Evolutionary conservation across 1,140 invertebrate species (phyloP).

Genomic region (fruit fly (Drosophila melanogaster)): DNA sequence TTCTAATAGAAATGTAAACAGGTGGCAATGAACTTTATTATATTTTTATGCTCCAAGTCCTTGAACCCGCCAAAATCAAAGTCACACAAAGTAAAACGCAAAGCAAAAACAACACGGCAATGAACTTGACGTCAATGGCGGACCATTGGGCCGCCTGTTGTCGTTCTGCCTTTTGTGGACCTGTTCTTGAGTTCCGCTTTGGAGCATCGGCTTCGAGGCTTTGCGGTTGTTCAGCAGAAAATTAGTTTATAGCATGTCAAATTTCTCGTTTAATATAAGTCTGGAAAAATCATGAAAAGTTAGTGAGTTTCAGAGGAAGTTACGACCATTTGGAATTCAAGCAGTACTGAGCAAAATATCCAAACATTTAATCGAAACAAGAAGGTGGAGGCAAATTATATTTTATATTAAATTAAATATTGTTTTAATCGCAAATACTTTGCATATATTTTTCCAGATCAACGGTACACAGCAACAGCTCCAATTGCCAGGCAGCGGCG

Average conservation of each 20-base stretch:
- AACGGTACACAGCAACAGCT: constrained; percentile 78
- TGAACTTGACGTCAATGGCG: constrained; percentile 76
- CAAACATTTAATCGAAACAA: too few relatives aligned
- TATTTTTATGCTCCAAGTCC: constrained; percentile 73
- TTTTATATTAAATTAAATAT: too few relatives aligned
- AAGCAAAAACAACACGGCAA: constrained; percentile 22
- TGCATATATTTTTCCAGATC: constrained; percentile 54
- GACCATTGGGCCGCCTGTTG: constrained; percentile 27
- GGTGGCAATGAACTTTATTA: constrained; percentile 80
- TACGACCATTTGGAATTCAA: neutral
- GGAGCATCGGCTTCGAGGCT: constrained; percentile 21
- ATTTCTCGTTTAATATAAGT: constrained; percentile 18
- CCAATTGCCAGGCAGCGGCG: constrained; percentile 55
- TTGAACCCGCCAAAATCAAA: constrained; percentile 70
- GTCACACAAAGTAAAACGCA: constrained; percentile 25
- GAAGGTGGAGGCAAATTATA: too few relatives aligned
- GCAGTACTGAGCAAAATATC: neutral
- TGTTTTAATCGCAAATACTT: constrained; percentile 7
- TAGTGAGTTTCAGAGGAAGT: neutral
- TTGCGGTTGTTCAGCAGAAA: constrained; percentile 56
- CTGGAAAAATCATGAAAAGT: neutral
- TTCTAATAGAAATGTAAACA: constrained; percentile 74
- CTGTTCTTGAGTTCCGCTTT: constrained; percentile 60
- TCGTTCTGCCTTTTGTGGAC: constrained; percentile 42
- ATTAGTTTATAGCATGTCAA: constrained; percentile 69